A percentile compares a stretch with the other conserved stretches of the same genome.
These are phyloP conservation scores for Sebastiscus albofasciatus DNA, from an alignment of 2,797 vertebrate genomes.

Conservation along the genomic window DNA sequence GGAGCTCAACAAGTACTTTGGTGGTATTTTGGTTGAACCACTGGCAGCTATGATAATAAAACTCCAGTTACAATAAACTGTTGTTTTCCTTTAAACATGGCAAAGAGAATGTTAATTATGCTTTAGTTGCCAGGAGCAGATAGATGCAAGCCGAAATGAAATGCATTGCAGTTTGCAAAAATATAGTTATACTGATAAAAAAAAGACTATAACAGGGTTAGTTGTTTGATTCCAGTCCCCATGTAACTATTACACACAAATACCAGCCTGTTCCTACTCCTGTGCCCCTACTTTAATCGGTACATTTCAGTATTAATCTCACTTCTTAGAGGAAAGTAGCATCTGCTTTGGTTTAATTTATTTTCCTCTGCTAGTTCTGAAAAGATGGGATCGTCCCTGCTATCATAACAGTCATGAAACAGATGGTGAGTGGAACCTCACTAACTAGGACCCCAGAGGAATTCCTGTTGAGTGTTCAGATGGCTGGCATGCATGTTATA, in stretches of 20 bases:
- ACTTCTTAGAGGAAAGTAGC: neutral
- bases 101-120: neutral
- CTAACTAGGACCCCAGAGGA: slow-evolving; percentile 50
- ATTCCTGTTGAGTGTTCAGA: slow-evolving; percentile 40
- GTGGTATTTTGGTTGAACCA: neutral
- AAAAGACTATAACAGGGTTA: neutral
- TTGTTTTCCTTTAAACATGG: neutral
- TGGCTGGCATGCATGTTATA: slow-evolving; percentile 24
- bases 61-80: neutral
- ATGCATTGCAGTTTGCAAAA: neutral
- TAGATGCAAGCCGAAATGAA: neutral
- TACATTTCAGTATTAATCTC: slow-evolving; percentile 9
- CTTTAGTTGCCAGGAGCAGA: neutral
- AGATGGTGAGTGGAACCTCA: slow-evolving; percentile 58
- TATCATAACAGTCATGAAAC: slow-evolving; percentile 40
- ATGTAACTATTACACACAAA: neutral
- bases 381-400: slow-evolving; percentile 32
- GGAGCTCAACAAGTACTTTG: neutral
- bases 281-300: neutral
- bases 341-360: slow-evolving; percentile 20
- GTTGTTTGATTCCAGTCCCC: neutral
- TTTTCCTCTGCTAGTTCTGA: slow-evolving; percentile 19
- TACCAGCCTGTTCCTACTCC: neutral
- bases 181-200: neutral
- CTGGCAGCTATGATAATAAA: neutral